Evolutionary conservation across 2,113 vertebrate genomes (phyloP).

Genomic region (Alosa alosa): DNA sequence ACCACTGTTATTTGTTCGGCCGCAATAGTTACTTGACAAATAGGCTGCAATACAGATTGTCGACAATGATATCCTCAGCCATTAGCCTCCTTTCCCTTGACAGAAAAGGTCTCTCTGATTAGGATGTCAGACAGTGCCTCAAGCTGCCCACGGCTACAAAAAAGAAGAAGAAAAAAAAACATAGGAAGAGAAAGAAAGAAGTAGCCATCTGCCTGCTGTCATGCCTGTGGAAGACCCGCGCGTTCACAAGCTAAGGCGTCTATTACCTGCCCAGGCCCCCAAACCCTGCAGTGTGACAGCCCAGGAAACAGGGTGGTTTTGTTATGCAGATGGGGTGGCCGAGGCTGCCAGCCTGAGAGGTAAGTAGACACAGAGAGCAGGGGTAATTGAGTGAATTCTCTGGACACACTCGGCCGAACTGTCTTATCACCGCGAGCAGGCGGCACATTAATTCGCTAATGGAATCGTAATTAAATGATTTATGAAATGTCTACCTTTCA

Average conservation of each 20-base stretch:
- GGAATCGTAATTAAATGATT: slow-evolving; percentile 47
- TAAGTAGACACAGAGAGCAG: background rate
- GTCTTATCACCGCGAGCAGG: slow-evolving; percentile 35
- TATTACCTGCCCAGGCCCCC: slow-evolving; percentile 13
- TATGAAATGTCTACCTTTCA: slow-evolving; percentile 36
- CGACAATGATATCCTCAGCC: background rate
- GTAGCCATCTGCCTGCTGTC: slow-evolving; percentile 33
- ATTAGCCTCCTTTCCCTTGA: background rate
- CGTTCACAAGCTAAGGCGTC: slow-evolving; percentile 22
- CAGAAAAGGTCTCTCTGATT: slow-evolving; percentile 13
- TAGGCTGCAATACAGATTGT: background rate
- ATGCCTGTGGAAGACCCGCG: slow-evolving; percentile 3
- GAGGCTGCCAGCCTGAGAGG: background rate
- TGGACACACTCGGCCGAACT: slow-evolving; percentile 29
- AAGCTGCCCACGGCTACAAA: background rate
- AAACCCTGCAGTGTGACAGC: slow-evolving; percentile 20
- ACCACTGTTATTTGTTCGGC: slow-evolving; percentile 9
- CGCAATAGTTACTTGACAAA: slow-evolving; percentile 10
- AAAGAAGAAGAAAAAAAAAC: background rate
- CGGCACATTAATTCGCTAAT: slow-evolving; percentile 36
- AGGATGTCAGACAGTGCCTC: background rate
- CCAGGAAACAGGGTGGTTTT: slow-evolving; percentile 17
- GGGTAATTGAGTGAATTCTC: slow-evolving; percentile 7
- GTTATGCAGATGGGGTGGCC: slow-evolving; percentile 24
- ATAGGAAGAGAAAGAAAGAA: background rate